Conservation (phyloP, 2,113 vertebrate species). For the Corythoichthys haematopterus region DNA sequence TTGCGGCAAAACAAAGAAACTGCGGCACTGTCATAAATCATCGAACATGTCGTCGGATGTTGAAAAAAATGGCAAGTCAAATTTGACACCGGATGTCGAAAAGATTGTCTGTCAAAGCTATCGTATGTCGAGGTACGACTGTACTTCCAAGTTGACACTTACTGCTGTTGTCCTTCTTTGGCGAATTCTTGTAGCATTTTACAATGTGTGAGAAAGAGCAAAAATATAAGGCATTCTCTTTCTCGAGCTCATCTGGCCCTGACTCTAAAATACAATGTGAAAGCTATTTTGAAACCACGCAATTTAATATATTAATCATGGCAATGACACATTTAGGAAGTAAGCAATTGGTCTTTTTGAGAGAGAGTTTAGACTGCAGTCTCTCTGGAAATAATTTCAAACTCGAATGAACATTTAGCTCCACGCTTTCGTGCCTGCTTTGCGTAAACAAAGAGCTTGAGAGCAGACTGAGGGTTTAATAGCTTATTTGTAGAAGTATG, state of each 20-base stretch:
- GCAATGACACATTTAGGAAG: slow-evolving; percentile 35
- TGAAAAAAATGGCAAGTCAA: no score
- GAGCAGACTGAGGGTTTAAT: slow-evolving; percentile 29
- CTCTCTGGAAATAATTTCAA: slow-evolving; percentile 12
- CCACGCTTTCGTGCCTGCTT: slow-evolving; percentile 9
- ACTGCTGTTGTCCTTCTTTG: no score
- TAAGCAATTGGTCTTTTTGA: slow-evolving; percentile 30
- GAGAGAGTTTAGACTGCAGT: slow-evolving; percentile 23
- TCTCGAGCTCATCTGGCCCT: neutral
- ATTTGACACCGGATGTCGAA: no score
- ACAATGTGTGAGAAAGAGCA: no score
- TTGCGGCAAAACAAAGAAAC: no score
- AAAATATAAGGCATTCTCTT: no score
- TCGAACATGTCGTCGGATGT: no score
- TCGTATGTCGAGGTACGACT: no score
- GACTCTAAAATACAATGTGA: slow-evolving; percentile 56
- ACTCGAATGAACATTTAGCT: neutral
- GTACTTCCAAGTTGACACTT: no score
- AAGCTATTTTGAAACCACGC: slow-evolving; percentile 49
- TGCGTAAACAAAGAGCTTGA: slow-evolving; percentile 4
- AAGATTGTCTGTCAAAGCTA: no score
- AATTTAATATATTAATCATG: slow-evolving; percentile 54
- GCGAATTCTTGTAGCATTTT: no score
- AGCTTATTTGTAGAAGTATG: slow-evolving; percentile 14
- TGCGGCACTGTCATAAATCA: no score